Evolutionary conservation across 2,888 invertebrate species (phyloP).

Genomic region (Acanthacorydalis orientalis): DNA sequence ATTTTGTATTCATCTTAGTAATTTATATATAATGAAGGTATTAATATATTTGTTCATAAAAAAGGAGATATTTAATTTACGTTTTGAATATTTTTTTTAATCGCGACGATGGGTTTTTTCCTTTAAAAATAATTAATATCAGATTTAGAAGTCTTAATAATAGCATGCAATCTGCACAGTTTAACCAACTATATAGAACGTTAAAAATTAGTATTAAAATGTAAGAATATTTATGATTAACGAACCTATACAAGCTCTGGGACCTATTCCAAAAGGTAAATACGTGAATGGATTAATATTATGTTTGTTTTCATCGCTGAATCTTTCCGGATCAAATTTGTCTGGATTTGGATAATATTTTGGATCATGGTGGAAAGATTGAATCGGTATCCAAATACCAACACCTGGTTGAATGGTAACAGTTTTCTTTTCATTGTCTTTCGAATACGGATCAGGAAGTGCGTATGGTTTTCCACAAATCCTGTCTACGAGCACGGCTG

Average conservation of each 20-base stretch:
- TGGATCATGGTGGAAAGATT: constrained; percentile 25
- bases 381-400: constrained; percentile 21
- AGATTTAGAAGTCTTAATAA: no score
- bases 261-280: constrained; percentile 28
- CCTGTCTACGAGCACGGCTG: constrained; percentile 30
- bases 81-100: no score
- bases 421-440: neutral
- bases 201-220: neutral
- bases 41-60: no score
- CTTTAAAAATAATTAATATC: no score
- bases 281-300: constrained; percentile 29
- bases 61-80: no score
- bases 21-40: no score
- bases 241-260: constrained; percentile 19
- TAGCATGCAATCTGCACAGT: no score
- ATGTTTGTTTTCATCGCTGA: constrained; percentile 29
- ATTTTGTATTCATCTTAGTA: no score
- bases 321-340: constrained; percentile 31
- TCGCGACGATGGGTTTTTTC: no score
- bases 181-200: neutral
- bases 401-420: constrained; percentile 16
- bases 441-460: constrained; percentile 20
- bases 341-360: constrained; percentile 31
- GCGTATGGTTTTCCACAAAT: constrained; percentile 30
- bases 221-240: no score